Base-by-base conservation (phyloP, 1,140 invertebrate genomes). In the Caenorhabditis latens region DNA sequence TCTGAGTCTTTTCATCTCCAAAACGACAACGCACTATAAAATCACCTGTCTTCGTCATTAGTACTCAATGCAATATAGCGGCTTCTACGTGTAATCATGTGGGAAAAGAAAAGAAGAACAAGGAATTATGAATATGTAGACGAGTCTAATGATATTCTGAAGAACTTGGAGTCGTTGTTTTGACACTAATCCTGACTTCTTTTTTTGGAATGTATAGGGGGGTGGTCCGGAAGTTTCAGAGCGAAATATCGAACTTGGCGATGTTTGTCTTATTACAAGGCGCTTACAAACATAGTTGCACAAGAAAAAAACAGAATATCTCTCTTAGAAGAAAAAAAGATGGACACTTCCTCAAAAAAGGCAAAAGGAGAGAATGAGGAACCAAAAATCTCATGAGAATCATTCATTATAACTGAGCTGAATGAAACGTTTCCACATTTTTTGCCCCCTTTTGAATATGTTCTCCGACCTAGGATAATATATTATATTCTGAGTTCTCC, bases 361-460 rank as follows among this genome's bases (percentile, higher is more conserved):
- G 19, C 9, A 50, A 79, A 79, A 71, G 50, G 50, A 43, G 67
- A 50, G 71, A 48, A 79, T 79, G 71, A 79, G 16, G 71, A 79
- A 79, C 46, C 71, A 32, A 50, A 79, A 79, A 79, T 79, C 71
- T 79, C 71, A 79, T 53, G 71, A 79, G 71, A 79, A 79, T 79
- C 71, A 79, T 79, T 79, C 71, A 79, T 79, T 79, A 79, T 79
- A 50, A 79, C 46, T 79, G 71, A 71, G 21, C 19, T 71, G 67
- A 71, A 21, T 71, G 67, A 50, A 79, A 79, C 71, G 24, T 50
- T n/a, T 43, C 24, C 46, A 5, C 40, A 50, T 79, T 50, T 16
- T 43, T 79, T 50, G 19, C 40, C 8, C 16, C 24, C 19, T 67
- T 67, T 21, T n/a, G 16, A 67, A 67, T 67, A 67, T 79, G 71